Evolutionary conservation across 2,888 invertebrate species (phyloP), one percentile per base, ranked within the genome.

Genomic region (Pasiphila rectangulata): DNA sequence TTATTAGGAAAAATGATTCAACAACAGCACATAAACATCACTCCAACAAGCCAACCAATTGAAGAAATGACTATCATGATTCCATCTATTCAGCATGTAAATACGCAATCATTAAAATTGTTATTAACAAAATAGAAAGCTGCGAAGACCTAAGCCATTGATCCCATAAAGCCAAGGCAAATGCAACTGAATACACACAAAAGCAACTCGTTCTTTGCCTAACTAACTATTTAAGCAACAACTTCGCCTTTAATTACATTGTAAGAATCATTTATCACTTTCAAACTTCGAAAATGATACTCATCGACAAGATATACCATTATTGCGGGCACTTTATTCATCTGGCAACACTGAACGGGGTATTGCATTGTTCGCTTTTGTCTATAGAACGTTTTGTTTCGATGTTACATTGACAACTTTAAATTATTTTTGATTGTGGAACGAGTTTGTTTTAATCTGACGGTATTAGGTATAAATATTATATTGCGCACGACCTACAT

Each of bases 151-250:
- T 46, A 46, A 38, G 48, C 45, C 42, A 40, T 46, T 46, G 37
- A 53, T 43, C 23, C 34, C 9, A 32, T 32, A 19, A 34, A 27
- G 12, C 21, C 50, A 50, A 56, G 46, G 52, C 45, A 24, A 40
- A 40, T 47, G 50, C 56, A 56, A 46, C 62, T 51, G 55, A 43
- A 46, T 48, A 52, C 69, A 52, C 69, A 83, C 32, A 77, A 74
- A 70, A 62, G 79, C 75, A 71, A 72, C 77, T 67, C 75, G 72
- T 67, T 75, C 72, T 73, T 74, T 72, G 67, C 71, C 64, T 85
- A 86, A 84, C 85, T 82, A 85, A 82, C 83, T 86, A 83, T 86
- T 85, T 84, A 82, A 74, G 72, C 68, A 79, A 82, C 77, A 77
- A 30, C 72, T 78, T 74, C 64, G 71, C 57, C 77, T 83, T 82